Evolutionary conservation across 2,797 vertebrate genomes (phyloP), one percentile per base, ranked within the genome.

Genomic region (Hippopotamyrus pictus): DNA sequence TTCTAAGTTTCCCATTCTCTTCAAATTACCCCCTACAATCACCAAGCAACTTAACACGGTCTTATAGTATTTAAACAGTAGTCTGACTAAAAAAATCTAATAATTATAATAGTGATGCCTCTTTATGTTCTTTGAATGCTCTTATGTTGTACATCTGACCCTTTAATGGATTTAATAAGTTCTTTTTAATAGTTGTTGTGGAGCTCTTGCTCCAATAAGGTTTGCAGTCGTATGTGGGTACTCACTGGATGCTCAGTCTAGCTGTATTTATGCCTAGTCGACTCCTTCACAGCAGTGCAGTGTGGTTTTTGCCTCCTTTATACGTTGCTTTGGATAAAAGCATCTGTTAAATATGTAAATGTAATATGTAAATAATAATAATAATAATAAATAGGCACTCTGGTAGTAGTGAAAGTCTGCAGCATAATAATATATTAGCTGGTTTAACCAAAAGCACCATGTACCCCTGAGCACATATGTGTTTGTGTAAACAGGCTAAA

Each of bases 381-480:
- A 95, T 95, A 93, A 95, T 93, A 94, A 95, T 95, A 93, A 91
- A 88, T 91, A 89, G 94, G 93, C 92, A 92, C 92, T 91, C 82
- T 91, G 89, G 92, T 92, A 86, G 94, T 94, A 93, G 92, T 93
- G 92, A 92, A 90, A 92, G 89, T 51, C 73, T 89, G 73, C 50
- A 57, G 85, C 90, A 93, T 94, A 90, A 95, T 95, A 94, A 25
- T 87, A 62, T 46, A 90, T 89, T 89, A 89, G 48, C 29, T 53
- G 51, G 14, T 86, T 54, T 86, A 86, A 57, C 51, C 14, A 57
- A 44, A 83, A 29, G 46, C 50, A 53, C 9, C 65, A 73, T 37
- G 25, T 69, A 69, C 65, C 25, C 62, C 46, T 33, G 25, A 86
- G 12, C 12, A 86, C 25, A 53, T 25, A 41, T 33, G 84, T 14